These are phyloP conservation scores for Elegia similella DNA, from an alignment of 2,888 invertebrate species.

Conservation along the genomic window DNA sequence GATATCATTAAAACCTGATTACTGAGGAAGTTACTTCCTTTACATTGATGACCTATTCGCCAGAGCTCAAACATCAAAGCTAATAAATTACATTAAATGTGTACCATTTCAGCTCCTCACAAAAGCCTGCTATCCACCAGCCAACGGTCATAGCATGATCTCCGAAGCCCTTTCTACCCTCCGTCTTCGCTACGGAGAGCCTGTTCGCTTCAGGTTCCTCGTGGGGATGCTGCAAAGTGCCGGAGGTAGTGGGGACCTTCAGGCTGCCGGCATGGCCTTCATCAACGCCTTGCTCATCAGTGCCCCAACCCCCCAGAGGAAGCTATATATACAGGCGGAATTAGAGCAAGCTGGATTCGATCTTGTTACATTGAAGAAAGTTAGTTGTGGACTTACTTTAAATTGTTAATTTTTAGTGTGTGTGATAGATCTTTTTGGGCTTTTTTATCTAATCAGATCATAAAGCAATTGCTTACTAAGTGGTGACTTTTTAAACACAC, in stretches of 20 bases:
- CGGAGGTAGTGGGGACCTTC: constrained; percentile 87
- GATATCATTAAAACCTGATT: too few species aligned
- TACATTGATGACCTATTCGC: too few species aligned
- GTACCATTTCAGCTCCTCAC: constrained; percentile 86
- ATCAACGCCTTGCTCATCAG: constrained; percentile 91
- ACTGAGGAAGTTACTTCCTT: too few species aligned
- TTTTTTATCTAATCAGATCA: background rate
- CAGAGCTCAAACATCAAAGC: background rate
- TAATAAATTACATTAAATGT: background rate
- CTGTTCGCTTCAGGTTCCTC: constrained; percentile 94
- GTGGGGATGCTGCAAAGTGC: constrained; percentile 93
- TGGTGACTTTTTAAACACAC: too few species aligned
- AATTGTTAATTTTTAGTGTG: too few species aligned
- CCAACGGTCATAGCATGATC: constrained; percentile 90
- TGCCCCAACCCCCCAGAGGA: constrained; percentile 87
- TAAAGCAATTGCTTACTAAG: too few species aligned
- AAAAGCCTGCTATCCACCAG: constrained; percentile 88
- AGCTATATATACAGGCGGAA: constrained; percentile 92
- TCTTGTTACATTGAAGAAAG: constrained; percentile 82
- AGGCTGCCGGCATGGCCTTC: constrained; percentile 91
- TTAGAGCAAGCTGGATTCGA: constrained; percentile 91
- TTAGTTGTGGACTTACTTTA: constrained; percentile 30
- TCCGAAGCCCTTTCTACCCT: constrained; percentile 95
- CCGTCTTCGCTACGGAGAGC: constrained; percentile 93
- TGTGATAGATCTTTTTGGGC: background rate